Evolutionary conservation across 2,797 vertebrate species (phyloP), one percentile per base, ranked within the genome.

Genomic region (Enteromius mattozi): DNA sequence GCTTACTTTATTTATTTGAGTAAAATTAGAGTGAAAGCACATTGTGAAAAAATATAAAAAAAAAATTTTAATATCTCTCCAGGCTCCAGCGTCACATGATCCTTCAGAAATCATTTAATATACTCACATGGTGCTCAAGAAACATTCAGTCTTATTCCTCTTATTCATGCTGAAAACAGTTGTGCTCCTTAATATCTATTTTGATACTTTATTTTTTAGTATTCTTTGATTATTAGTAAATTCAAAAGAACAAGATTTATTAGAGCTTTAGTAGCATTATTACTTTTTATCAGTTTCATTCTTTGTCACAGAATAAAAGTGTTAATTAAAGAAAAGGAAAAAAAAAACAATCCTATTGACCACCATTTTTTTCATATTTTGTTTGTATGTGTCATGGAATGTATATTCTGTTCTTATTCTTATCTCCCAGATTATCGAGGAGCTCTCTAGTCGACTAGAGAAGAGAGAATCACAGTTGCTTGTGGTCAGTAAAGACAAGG

Each of bases 401-500:
- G 21, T 21, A 33, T 13, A 5, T 30, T 78, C 35, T 74, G 17
- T 40, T 56, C 33, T 13, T 49, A 8, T 69, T 51, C 19, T 49
- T 8, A 45, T 56, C 88, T 86, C 88, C 45, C 88, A 99, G 98
- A 93, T 96, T 71, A 95, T 98, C 89, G 95, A 96, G 92, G 97
- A 97, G 84, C 94, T 99, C 90, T 96, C 96, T 49, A 93, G 95
- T 81, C 96, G 96, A 68, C 94, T 99, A 87, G 97, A 99, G 91
- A 98, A 96, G 93, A 97, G 98, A 88, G 98, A 99, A 92, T 92
- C 94, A 70, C 98, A 99, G 90, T 94, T 99, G 87, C 87, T 99
- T 86, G 91, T 91, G 40, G 94, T 98, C 87, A 99, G 97, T 93
- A 99, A 99, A 95, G 98, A 99, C 90, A 99, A 98, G 82, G 98